Conservation (phyloP, 2,797 vertebrate genomes). For the Macroramphosus scolopax region DNA sequence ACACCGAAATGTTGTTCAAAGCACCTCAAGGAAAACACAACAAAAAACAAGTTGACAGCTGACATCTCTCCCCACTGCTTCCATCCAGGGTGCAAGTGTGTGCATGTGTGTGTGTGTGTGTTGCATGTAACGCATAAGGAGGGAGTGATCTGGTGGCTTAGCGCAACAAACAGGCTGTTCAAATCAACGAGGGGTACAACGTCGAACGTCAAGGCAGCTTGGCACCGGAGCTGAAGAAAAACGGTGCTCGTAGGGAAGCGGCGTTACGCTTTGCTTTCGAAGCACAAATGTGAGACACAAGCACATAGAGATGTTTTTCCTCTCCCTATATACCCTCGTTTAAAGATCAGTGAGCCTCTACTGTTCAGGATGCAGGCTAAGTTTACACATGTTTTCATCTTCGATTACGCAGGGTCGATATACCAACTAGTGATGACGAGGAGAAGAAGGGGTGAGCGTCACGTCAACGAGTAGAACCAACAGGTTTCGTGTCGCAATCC, state of each 20-base stretch:
- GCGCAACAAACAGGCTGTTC: conserved; percentile 54
- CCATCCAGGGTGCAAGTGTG: conserved; percentile 10
- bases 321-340: conserved; percentile 16
- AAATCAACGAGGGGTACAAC: conserved; percentile 48
- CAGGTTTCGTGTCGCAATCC: too few relatives aligned
- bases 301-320: conserved; percentile 13
- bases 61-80: conserved; percentile 42
- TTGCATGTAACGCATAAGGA: conserved; percentile 32
- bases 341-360: conserved; percentile 13
- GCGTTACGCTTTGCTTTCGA: conserved; percentile 31
- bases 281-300: conserved; percentile 32
- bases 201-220: conserved; percentile 38
- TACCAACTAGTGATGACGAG: too few relatives aligned
- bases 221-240: conserved; percentile 49
- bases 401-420: conserved; percentile 11
- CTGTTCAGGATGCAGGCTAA: conserved; percentile 2
- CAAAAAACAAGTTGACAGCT: conserved; percentile 51
- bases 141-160: conserved; percentile 47
- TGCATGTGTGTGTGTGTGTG: conserved; percentile 16
- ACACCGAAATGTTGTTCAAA: conserved; percentile 63
- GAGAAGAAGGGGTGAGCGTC: too few relatives aligned
- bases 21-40: conserved; percentile 57
- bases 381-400: conserved; percentile 1
- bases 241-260: conserved; percentile 18
- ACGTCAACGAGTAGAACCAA: too few relatives aligned